Evolutionary conservation across 2,888 invertebrate species (phyloP), one percentile per base, ranked within the genome.

Genomic region (Eubasilissa splendida): DNA sequence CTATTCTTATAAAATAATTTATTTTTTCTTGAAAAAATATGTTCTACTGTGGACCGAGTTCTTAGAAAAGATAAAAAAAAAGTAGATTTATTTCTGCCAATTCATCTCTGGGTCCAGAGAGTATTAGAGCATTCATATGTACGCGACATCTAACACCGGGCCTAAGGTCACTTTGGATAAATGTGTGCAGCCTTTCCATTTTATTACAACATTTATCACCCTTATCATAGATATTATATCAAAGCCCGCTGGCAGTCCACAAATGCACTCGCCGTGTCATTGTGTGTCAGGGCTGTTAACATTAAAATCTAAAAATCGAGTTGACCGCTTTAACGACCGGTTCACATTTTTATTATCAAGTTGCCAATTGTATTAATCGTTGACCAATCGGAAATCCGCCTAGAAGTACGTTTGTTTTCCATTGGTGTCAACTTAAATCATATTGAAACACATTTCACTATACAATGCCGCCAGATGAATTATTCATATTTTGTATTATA

Each of bases 261-360:
- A 63, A 63, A 63, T 68, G 50, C 42, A 14, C 10, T 12, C 68
- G 7, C n/a, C n/a, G 11, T 58, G 68, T 68, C 68, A 33, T 63
- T 71, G 54, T 73, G 71, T 73, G 71, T 73, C 71, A 73, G 71
- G 71, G 71, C n/a, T 73, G 22, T 33, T 12, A 71, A 56, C 58
- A 56, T 56, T 73, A 9, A 33, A n/a, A n/a, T 33, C 54, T 58
- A 73, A 56, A 73, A 73, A 50, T 50, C 12, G 63, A 42, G 3
- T 2, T 42, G 42, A 42, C 42, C 42, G 42, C 42, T 42, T 42
- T 42, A 42, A 42, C 42, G 42, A 42, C 42, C 42, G 42, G 42
- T 42, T 42, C 42, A 42, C 42, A 42, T 42, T 42, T 5, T 5
- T 42, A 42, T 42, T 5, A 42, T 42, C 42, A 7, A 42, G 42